Percentiles rank a stretch among this genome's conserved stretches.
Conservation (phyloP, 2,797 vertebrate species). For the Eutrigla gurnardus region DNA sequence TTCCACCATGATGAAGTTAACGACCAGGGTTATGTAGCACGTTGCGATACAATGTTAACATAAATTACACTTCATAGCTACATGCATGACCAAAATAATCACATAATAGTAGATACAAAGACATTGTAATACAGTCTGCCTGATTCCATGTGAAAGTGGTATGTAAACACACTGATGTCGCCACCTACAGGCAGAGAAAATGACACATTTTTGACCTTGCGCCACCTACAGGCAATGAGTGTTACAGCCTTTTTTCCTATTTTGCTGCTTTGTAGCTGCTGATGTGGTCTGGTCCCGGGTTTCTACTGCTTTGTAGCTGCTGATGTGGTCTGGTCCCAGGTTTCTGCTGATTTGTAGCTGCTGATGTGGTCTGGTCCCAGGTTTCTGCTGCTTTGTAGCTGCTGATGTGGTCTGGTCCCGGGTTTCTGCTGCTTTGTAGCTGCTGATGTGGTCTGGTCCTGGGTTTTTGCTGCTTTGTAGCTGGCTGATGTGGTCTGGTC, state of each 20-base stretch:
- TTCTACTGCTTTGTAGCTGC: constrained; percentile 18
- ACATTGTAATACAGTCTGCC: background rate
- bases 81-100: background rate
- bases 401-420: too few relatives aligned
- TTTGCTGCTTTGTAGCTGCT: constrained; percentile 11
- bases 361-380: too few relatives aligned
- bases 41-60: too few relatives aligned
- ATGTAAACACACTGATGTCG: background rate
- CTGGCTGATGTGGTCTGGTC: too few relatives aligned
- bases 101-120: background rate
- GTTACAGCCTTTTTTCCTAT: background rate
- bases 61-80: background rate
- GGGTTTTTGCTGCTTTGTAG: too few relatives aligned
- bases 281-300: background rate
- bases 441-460: too few relatives aligned
- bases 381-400: too few relatives aligned
- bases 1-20: too few relatives aligned
- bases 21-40: too few relatives aligned
- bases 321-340: too few relatives aligned
- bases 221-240: background rate
- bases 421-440: too few relatives aligned
- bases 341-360: too few relatives aligned
- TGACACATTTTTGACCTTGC: background rate
- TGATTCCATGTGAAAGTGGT: background rate
- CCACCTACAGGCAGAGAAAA: background rate